Base-by-base conservation (phyloP, 2,888 invertebrate species). In the Steinernema hermaphroditum region DNA sequence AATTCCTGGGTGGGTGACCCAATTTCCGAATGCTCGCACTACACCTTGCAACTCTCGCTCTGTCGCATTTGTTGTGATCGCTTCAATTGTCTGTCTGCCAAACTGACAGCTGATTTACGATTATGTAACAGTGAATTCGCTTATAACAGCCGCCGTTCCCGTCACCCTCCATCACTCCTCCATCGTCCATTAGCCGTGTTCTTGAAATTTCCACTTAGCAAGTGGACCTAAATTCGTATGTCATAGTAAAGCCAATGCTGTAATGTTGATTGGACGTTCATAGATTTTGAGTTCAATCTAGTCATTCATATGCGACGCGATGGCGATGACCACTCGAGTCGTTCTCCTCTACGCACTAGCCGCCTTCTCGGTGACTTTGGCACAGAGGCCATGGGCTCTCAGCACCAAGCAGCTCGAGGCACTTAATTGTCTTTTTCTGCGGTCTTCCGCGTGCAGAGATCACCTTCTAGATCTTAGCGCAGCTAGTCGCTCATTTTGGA, bases 61-160 rank as follows among this genome's bases (percentile, higher is more conserved):
- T 54, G 54, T 54, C 54, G 22, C 54, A 54, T 54, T 54, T 54
- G 54, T 54, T 54, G 54, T 54, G 54, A 54, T 54, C 22, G 54
- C 24, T 54, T 54, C 54, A 54, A 54, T 54, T 54, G 54, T 54
- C 27, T 27, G 54, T 9, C 54, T 22, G 54, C 54, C 24, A 6
- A 22, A 27, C 27, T 9, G 54, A 54, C 54, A 54, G 54, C 54
- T 54, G 54, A 54, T 54, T 54, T 54, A 54, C 54, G 54, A 54
- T 54, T 54, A 54, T 54, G 54, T 54, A 54, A 54, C 54, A 16
- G 24, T 22, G 54, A 54, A 54, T 12, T 12, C 27, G 54, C 54
- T 27, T 27, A 22, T 16, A 24, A 54, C 54, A 54, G 54, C 54
- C 54, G 54, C 54, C 27, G 54, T 54, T 54, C 54, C 54, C 19